Base-by-base conservation (phyloP, 2,113 vertebrate species). In the Tretioscincus oriximinensis region DNA sequence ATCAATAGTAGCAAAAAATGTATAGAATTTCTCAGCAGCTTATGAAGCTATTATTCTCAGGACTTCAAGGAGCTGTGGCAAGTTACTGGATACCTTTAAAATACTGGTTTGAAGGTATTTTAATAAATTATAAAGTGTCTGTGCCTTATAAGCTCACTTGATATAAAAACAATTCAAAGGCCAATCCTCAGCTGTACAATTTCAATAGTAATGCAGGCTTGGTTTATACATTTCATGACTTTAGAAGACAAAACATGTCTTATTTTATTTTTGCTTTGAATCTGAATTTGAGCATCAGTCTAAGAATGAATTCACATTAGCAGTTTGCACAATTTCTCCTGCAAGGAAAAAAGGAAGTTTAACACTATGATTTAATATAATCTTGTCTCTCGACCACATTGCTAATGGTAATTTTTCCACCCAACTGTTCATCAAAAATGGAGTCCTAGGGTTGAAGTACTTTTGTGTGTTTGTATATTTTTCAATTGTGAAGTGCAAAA, bases 11-110 rank as follows among this genome's bases (percentile, higher is more conserved):
- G 77, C 45, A 68, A 51, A 71, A n/a, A 60, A 63, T 87, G 71
- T 82, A 82, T 82, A 88, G 85, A 61, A 84, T 24, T 47, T 82
- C 45, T 85, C 88, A 73, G 73, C 72, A 65, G 66, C 87, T 41
- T 84, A 90, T 84, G 88, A 90, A 85, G 18, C 22, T 85, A 6
- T 70, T 85, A 47, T 77, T 83, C 66, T 67, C 6, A 77, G 31
- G 70, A n/a, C 76, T 80, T 49, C 28, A 76, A 14, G 68, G 74
- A 90, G 66, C 29, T 83, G 18, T 26, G 79, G 51, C 63, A 64
- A 73, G 51, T 47, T 9, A 49, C 45, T 45, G 66, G 45, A 26
- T 76, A 29, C n/a, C 12, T 64, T 80, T 41, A 51, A 16, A 51
- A 51, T 7, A 51, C 51, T 51, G 49, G 49, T 51, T 79, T 84